Conservation (phyloP, 2,113 vertebrate species). For the Indicator maculatus region DNA sequence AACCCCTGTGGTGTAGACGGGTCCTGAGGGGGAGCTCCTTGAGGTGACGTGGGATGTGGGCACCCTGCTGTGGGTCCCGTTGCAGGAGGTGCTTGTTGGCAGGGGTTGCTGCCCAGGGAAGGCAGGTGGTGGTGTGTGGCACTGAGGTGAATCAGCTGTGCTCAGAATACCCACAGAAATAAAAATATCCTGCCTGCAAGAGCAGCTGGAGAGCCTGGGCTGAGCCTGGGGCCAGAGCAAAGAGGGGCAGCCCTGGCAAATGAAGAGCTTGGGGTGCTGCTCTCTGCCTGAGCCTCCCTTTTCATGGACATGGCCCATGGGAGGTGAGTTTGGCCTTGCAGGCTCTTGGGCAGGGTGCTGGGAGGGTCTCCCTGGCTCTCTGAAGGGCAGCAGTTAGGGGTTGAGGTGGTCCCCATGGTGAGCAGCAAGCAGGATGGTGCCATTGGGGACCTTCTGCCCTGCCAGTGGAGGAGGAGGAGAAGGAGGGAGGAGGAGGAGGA, state of each 20-base stretch:
- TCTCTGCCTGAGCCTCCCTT: neutral
- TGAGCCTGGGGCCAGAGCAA: neutral
- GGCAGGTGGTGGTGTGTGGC: neutral
- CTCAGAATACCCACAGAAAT: neutral
- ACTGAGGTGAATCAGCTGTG: rapidly evolving
- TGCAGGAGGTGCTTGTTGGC: neutral
- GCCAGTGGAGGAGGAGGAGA: neutral
- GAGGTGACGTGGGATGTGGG: neutral
- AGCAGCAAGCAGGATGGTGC: neutral
- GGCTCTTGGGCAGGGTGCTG: rapidly evolving
- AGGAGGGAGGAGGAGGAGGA: neutral
- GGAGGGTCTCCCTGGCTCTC: rapidly evolving
- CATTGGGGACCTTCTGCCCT: neutral
- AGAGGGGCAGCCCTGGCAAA: neutral
- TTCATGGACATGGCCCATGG: rapidly evolving
- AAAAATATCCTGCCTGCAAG: neutral
- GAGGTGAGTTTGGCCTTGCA: neutral
- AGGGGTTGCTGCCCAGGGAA: neutral
- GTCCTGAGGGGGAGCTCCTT: neutral
- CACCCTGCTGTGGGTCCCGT: neutral
- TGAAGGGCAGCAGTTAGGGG: neutral
- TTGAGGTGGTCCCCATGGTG: rapidly evolving
- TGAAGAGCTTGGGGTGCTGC: rapidly evolving
- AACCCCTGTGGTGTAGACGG: neutral
- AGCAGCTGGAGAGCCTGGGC: neutral